phyloP scores from a whole-genome alignment of 1,140 invertebrate genomes.

The Bombus ignitus region DNA sequence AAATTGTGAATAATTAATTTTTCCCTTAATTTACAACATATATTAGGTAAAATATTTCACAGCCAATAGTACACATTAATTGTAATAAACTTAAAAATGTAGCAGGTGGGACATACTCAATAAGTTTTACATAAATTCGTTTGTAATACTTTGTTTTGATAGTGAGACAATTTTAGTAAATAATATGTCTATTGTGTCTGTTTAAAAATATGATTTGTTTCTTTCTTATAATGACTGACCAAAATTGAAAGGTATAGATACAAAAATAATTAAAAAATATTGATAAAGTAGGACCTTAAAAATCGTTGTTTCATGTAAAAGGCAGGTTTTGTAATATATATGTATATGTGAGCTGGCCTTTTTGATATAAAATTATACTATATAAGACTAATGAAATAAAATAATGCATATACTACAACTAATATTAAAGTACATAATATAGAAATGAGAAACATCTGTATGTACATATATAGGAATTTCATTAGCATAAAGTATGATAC shows the following conservation, averaged over 20 bases:
- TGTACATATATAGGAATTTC: constrained; percentile 73
- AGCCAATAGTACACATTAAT: constrained; percentile 45
- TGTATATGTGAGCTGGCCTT: constrained; percentile 30
- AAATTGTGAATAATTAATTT: constrained; percentile 37
- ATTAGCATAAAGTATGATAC: constrained; percentile 52
- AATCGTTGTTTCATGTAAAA: constrained; percentile 65
- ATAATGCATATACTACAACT: constrained; percentile 14
- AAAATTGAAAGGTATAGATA: constrained; percentile 25
- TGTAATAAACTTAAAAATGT: constrained; percentile 44
- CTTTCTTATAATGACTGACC: constrained; percentile 31
- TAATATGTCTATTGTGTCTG: constrained; percentile 19
- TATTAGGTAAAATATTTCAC: constrained; percentile 52
- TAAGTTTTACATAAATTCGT: constrained; percentile 35
- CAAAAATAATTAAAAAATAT: constrained; percentile 3
- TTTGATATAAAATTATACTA: constrained; percentile 36
- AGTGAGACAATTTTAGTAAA: constrained; percentile 8
- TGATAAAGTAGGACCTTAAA: constrained; percentile 49
- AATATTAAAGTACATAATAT: constrained; percentile 8
- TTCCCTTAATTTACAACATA: constrained; percentile 35
- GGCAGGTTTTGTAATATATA: constrained; percentile 32
- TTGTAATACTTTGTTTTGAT: constrained; percentile 33
- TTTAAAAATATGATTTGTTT: constrained; percentile 37
- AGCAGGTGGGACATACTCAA: not conserved
- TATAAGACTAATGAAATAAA: constrained; percentile 42
- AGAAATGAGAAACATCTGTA: constrained; percentile 53